Evolutionary conservation across 2,113 vertebrate genomes (phyloP), one percentile per base, ranked within the genome.

Genomic region (Sigmodon hispidus): DNA sequence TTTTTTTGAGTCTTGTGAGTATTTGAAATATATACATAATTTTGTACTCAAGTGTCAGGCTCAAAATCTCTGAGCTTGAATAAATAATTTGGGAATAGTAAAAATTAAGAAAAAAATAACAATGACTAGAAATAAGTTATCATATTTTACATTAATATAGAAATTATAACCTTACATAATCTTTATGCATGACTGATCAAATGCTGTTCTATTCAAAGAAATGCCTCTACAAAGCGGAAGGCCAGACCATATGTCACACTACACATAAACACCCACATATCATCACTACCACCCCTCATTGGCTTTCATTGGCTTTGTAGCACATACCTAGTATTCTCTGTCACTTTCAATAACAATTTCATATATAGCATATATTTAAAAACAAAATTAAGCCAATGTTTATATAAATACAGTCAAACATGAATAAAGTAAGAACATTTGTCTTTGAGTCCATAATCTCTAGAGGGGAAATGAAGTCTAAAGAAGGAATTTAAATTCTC

Each of bases 51-150:
- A 91, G 29, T 80, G 76, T 36, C 16, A 81, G 52, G 31, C 76
- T 9, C 59, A 87, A 91, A n/a, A 63, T 24, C 34, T 88, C 22
- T 96, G 26, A 61, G 21, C 17, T 85, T 75, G 79, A 92, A 86
- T 22, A n/a, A 87, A 87, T 88, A 80, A 85, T 76, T 84, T 72
- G 29, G 15, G 31, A 24, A 8, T n/a, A 85, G 29, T 24, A 79
- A 50, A 63, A 87, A 80, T 65, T 87, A 50, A 65, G 57, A 95
- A 63, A 94, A 94, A 89, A 59, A 36, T 50, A 85, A 94, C 19
- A 92, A 72, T 90, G 87, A 81, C n/a, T n/a, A 85, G 93, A 96
- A 80, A 22, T 61, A 67, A 93, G 67, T 84, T 72, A 92, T 84
- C 79, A 84, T 50, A 92, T 83, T 17, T 8, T 89, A n/a, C 40